Evolutionary conservation across 2,113 vertebrate genomes (phyloP), one percentile per base, ranked within the genome.

Genomic region (Eulacestoma nigropectus): DNA sequence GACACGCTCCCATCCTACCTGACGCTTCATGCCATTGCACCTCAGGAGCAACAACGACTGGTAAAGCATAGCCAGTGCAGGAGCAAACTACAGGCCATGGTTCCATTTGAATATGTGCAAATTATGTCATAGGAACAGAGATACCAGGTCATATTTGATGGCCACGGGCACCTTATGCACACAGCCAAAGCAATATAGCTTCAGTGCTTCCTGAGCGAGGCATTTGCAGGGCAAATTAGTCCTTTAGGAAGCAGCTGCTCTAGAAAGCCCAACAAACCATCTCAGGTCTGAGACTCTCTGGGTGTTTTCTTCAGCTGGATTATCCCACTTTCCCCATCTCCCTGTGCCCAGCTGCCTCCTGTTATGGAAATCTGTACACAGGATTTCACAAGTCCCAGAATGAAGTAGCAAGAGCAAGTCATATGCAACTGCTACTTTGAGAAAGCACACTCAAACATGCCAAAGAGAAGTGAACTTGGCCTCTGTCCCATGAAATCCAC

Each of bases 11-110:
- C 5, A 4, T 62, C 22, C 35, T 62, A 67, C 33, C 27, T 50
- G 42, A 64, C 26, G 27, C 13, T 82, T 90, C 16, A 35, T 75
- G 69, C 37, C 56, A 56, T 32, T 87, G 49, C 44, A 41, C 26
- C n/a, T 87, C 56, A 70, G 42, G 50, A 81, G 11, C 33, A 76
- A 25, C 47, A 44, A 7, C 2, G 7, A 16, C n/a, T 30, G 49
- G 16, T 57, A 68, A 67, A 50, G 23, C 33, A 44, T 22, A 75
- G 23, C 23, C 4, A 1, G 22, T 29, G 44, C 0, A 0, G 20
- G 29, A 87, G 29, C 11, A 91, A 78, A 74, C 55, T 57, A 46
- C 21, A 56, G 53, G 32, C 44, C 55, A 15, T 0, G 1, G 7
- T 68, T 44, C 29, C 30, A 5, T 17, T 33, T 50, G 17, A 23